Evolutionary conservation across 2,888 invertebrate genomes (phyloP), one percentile per base, ranked within the genome.

Genomic region (Patella depressa): DNA sequence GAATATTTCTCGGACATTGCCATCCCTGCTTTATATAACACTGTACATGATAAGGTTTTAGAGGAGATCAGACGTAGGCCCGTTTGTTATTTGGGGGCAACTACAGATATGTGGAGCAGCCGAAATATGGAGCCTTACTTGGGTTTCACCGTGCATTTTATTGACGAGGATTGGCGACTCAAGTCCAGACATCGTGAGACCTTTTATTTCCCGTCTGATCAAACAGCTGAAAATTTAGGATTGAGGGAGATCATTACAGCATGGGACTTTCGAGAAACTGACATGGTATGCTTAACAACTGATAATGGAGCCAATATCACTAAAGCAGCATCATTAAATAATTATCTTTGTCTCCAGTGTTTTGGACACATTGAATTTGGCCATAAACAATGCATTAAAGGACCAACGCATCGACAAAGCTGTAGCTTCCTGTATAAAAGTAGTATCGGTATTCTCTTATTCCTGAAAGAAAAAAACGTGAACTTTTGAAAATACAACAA

Each of bases 21-120:
- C 12, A 59, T 59, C 14, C 59, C 11, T 7, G 59, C 59, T 12
- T 14, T 59, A 2, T 59, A 59, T 7, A 17, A 17, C 19, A 59
- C 59, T 15, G 59, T 59, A 1, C 59, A 59, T 59, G 59, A 59
- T 59, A 59, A 17, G 19, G 59, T 59, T 5, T 59, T 59, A 14
- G 59, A 59, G 5, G 59, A 59, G 59, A 59, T 59, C 19, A 17
- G 12, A 14, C 17, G 59, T 59, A 59, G 59, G 19, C 12, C 9
- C 1, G 59, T 59, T n/a, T 12, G 59, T 59, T 59, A 59, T 14
- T 59, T 59, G 5, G 59, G 59, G 2, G 17, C 59, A 59, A 59
- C 59, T 5, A 59, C 59, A 59, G 59, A 59, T 59, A 59, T 59
- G 59, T 59, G 59, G 59, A 59, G 59, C 14, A 59, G 59, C 19